These are phyloP conservation scores for Loris lydekkerianus DNA, from an alignment of 2,797 vertebrate species.

Conservation along the genomic window DNA sequence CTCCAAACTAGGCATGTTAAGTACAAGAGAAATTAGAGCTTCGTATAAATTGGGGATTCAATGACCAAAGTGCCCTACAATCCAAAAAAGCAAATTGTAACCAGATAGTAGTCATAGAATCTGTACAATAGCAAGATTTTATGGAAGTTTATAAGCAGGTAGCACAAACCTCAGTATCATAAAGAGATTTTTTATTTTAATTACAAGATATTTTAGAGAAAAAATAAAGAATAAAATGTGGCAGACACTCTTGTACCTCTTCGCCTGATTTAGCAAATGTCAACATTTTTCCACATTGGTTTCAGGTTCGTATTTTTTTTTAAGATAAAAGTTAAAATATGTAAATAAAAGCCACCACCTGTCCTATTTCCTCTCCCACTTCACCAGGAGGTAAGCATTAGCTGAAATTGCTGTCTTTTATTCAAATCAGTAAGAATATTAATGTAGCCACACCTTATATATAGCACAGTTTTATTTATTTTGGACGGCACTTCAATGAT, in stretches of 20 bases:
- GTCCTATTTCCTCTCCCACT: neutral
- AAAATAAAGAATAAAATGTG: neutral
- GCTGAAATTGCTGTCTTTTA: neutral
- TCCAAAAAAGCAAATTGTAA: neutral
- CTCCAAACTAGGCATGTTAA: neutral
- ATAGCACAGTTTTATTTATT: neutral
- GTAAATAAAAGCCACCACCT: neutral
- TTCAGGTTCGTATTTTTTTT: neutral
- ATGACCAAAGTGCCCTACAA: neutral
- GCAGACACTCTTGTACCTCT: neutral
- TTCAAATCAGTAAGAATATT: neutral
- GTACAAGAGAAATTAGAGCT: neutral
- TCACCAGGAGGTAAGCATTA: neutral
- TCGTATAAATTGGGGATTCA: neutral
- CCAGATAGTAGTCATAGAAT: neutral
- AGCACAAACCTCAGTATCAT: neutral
- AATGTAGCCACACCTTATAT: neutral
- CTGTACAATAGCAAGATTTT: neutral
- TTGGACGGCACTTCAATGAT: neutral
- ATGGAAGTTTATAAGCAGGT: neutral
- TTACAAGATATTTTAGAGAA: neutral
- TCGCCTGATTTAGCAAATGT: neutral
- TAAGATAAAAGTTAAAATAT: conserved; percentile 25
- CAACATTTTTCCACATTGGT: neutral
- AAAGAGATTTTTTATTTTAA: conserved; percentile 18